A percentile compares a stretch with the other conserved stretches of the same genome.
These are phyloP conservation scores for Perdita meconis DNA, from an alignment of 2,888 invertebrate genomes.

Conservation along the genomic window DNA sequence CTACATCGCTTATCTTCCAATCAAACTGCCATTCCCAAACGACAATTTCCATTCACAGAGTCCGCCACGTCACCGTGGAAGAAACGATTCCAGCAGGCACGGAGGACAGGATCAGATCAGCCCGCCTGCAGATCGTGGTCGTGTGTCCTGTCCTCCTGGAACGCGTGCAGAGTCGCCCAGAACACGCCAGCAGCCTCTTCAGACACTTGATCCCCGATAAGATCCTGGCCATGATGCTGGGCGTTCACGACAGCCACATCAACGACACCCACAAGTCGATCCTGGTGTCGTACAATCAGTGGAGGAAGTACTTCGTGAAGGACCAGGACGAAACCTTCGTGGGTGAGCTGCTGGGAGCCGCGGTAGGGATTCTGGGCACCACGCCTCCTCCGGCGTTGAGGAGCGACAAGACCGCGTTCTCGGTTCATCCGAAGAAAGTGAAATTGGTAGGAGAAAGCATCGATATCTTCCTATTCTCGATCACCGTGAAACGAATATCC, in stretches of 20 bases:
- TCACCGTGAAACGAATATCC: too few relatives aligned
- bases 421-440: constrained; percentile 91
- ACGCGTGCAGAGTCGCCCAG: constrained; percentile 86
- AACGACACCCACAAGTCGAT: constrained; percentile 89
- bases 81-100: constrained; percentile 86
- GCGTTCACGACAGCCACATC: constrained; percentile 90
- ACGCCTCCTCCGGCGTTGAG: constrained; percentile 70
- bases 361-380: constrained; percentile 90
- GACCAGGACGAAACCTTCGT: constrained; percentile 94
- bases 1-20: too few relatives aligned
- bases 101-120: constrained; percentile 86
- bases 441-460: constrained; percentile 86
- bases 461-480: too few relatives aligned
- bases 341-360: constrained; percentile 92
- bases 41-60: constrained; percentile 85
- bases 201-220: constrained; percentile 89
- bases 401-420: constrained; percentile 88
- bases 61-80: constrained; percentile 90
- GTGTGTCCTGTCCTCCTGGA: constrained; percentile 91
- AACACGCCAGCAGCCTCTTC: constrained; percentile 85
- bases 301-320: constrained; percentile 92
- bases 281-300: constrained; percentile 90
- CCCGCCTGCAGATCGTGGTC: constrained; percentile 92
- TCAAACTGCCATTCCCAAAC: not conserved
- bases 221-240: constrained; percentile 92